These are phyloP conservation scores for Pandemis heparana DNA, from an alignment of 2,888 invertebrate genomes.

Conservation along the genomic window DNA sequence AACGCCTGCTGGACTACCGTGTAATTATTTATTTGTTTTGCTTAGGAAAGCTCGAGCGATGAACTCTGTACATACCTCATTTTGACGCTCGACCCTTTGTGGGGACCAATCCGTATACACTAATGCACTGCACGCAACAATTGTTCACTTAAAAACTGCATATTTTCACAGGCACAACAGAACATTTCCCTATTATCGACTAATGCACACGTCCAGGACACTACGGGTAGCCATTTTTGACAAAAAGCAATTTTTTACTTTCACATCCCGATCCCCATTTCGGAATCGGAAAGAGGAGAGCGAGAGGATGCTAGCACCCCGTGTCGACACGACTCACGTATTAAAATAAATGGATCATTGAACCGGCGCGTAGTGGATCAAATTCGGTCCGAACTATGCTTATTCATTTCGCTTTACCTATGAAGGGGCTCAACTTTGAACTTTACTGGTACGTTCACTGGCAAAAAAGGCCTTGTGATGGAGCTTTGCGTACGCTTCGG, in stretches of 20 bases:
- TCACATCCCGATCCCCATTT: slow-evolving; percentile 76
- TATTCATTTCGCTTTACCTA: slow-evolving; percentile 10
- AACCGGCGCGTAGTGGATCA: slow-evolving; percentile 57
- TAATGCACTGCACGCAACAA: slow-evolving; percentile 82
- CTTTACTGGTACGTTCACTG: slow-evolving; percentile 48
- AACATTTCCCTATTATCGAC: slow-evolving; percentile 75
- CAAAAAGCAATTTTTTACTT: slow-evolving; percentile 72
- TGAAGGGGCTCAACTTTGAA: slow-evolving; percentile 42
- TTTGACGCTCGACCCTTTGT: slow-evolving; percentile 80
- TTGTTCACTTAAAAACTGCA: slow-evolving; percentile 83
- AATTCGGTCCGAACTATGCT: slow-evolving; percentile 50
- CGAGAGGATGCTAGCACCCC: slow-evolving; percentile 78
- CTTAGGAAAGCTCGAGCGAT: slow-evolving; percentile 77
- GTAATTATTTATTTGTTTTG: slow-evolving; percentile 84
- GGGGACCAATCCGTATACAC: slow-evolving; percentile 80
- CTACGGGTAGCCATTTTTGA: slow-evolving; percentile 82
- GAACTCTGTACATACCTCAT: slow-evolving; percentile 81
- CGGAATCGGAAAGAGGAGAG: slow-evolving; percentile 64
- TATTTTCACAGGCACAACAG: slow-evolving; percentile 75
- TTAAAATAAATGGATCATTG: slow-evolving; percentile 72
- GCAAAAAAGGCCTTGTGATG: slow-evolving; percentile 41
- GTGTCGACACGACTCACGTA: slow-evolving; percentile 63
- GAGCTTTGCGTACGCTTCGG: slow-evolving; percentile 56
- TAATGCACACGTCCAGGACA: slow-evolving; percentile 67
- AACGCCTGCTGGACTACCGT: slow-evolving; percentile 64